Percentiles rank a stretch among this genome's conserved stretches.
Conservation (phyloP, 37 sponge, comb jelly and placozoan species). For the Diacarnus erythraeanus region DNA sequence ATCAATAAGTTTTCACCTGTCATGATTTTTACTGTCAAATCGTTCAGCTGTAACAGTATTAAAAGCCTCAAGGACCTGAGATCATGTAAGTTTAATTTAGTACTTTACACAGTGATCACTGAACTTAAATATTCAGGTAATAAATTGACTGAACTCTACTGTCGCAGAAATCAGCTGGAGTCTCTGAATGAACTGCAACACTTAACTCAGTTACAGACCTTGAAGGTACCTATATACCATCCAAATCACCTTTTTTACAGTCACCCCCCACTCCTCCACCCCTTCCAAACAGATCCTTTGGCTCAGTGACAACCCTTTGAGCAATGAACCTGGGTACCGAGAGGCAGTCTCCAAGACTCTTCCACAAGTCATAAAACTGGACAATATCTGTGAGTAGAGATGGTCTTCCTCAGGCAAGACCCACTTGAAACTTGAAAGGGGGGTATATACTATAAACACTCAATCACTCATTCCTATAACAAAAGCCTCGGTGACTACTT, state of each 20-base stretch:
- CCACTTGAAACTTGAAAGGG: background rate
- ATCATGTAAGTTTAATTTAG: constrained; percentile 35
- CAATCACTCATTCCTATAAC: no score
- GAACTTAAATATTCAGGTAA: constrained; percentile 20
- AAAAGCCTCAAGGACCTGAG: constrained; percentile 32
- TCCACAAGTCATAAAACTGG: constrained; percentile 53
- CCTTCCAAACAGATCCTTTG: constrained; percentile 74
- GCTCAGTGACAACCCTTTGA: constrained; percentile 75
- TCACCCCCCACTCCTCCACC: no score
- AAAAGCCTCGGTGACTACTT: no score
- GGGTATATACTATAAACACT: no score
- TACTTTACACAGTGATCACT: background rate
- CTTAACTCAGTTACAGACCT: constrained; percentile 28
- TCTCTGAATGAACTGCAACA: constrained; percentile 46
- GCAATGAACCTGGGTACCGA: constrained; percentile 37
- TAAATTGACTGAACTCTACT: constrained; percentile 61
- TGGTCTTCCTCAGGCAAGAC: background rate
- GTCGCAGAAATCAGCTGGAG: constrained; percentile 50
- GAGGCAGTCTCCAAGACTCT: constrained; percentile 27
- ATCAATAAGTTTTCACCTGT: background rate
- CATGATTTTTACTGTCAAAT: background rate
- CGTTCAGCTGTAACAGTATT: constrained; percentile 55
- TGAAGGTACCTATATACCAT: constrained; percentile 7
- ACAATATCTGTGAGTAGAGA: background rate
- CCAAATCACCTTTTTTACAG: no score